Evolutionary conservation across 1,140 invertebrate genomes (phyloP), one percentile per base, ranked within the genome.

Genomic region (Drosophila kepulauana): DNA sequence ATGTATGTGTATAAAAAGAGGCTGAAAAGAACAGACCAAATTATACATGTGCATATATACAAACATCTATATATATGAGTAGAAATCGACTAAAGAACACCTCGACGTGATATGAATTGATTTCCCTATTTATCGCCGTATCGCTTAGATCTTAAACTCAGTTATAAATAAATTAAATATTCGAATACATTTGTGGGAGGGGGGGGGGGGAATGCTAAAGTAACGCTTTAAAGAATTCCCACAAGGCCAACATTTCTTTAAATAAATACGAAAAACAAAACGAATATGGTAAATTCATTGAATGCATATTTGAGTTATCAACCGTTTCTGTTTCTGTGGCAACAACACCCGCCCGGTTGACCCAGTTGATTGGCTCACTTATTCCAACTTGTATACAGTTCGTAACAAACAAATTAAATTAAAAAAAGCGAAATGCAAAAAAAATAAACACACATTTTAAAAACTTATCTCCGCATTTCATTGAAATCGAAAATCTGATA

Each of bases 161-260:
- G 41, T 43, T 74, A 62, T 69, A 64, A 57, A 64, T 56, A 56
- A 41, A 52, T 25, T 41, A n/a, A 41, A 63, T 52, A 58, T 51
- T 61, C 8, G 2, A 5, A 8, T 7, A 16, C 33, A 38, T 63
- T 2, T 13, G 30, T n/a, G n/a, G n/a, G n/a, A n/a, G 8, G 20
- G 20, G 20, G 3, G 0, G 3, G 2, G 20, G 20, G 20, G 2
- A 41, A 51, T 58, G 48, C 10, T 16, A 7, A 67, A 45, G n/a
- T 49, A 57, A 52, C n/a, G 46, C 62, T 46, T 61, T 56, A 41
- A 43, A 59, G 28, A 8, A 45, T 35, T 13, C 38, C 11, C 3
- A 13, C 38, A 74, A 74, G 71, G 71, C 33, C 49, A 69, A 74
- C 30, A 69, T 74, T 74, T 74, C 71, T 61, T 74, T 67, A 67